phyloP scores from a whole-genome alignment of 2,113 vertebrate species.

The Coregonus clupeaformis region DNA sequence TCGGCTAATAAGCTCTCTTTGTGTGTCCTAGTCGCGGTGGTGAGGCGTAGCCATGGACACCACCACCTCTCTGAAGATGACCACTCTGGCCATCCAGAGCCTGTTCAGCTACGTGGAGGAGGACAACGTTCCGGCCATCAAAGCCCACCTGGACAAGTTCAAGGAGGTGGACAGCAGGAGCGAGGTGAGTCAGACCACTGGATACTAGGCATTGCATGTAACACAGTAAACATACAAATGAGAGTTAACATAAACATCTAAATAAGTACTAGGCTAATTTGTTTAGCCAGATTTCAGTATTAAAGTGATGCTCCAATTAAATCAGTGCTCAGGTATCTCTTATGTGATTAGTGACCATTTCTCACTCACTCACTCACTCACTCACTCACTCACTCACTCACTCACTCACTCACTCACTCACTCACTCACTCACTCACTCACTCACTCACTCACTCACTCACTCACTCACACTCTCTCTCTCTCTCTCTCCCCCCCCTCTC shows the following conservation, averaged over 20 bases:
- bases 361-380: slow-evolving; percentile 7
- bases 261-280: neutral
- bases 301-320: no score
- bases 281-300: no score
- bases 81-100: slow-evolving; percentile 85
- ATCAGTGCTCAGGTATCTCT: neutral
- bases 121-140: slow-evolving; percentile 90
- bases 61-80: slow-evolving; percentile 80
- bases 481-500: neutral
- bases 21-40: slow-evolving; percentile 9
- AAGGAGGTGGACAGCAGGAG: slow-evolving; percentile 94
- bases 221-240: neutral
- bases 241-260: neutral
- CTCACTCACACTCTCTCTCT: slow-evolving; percentile 14
- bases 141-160: slow-evolving; percentile 91
- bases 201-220: no score
- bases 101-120: slow-evolving; percentile 92
- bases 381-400: no score
- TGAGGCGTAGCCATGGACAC: slow-evolving; percentile 69
- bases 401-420: no score
- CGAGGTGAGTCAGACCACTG: slow-evolving; percentile 76
- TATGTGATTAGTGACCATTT: neutral
- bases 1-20: neutral
- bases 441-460: no score
- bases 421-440: no score